Evolutionary conservation across 2,113 vertebrate species (phyloP), one percentile per base, ranked within the genome.

Genomic region (Turdus rufiventris): DNA sequence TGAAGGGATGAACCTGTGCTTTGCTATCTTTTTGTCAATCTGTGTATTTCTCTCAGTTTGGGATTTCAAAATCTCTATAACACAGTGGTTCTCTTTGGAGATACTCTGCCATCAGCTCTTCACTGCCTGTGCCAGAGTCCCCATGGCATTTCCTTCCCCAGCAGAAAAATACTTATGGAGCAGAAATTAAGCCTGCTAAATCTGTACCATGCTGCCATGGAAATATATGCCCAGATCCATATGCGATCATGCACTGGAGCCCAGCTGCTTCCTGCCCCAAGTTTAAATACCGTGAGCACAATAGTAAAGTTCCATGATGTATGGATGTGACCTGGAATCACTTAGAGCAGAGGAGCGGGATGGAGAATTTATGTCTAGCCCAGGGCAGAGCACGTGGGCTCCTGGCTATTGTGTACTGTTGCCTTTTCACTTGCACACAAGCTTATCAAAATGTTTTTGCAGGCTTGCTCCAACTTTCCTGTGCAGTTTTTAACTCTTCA

Each of bases 271-370:
- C 91, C 91, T 95, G 85, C 89, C 89, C 76, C 42, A 23, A 40
- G 91, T 93, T 95, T 91, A 95, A 94, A 61, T 68, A 85, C 84
- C 1, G 0, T 57, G 54, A 91, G 84, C 77, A 83, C 83, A 92
- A 85, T 3, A 89, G 77, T 92, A 71, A 90, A 88, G 76, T 93
- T 92, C 62, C 1, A 8, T 96, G 92, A 92, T 93, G 91, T 79
- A 91, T 94, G 71, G 67, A 85, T 85, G 87, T 93, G 95, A 89
- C 93, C 91, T 95, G 93, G 95, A 94, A 95, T 91, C 94, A 92
- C 62, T 95, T 95, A 95, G 48, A 92, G 87, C 54, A 62, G 84
- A 93, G 58, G 78, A 93, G 50, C 0, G 0, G 66, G 74, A 79
- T 76, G 78, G 81, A 91, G 85, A 85, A 89, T 95, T 96, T 94